Base-by-base conservation (phyloP, 2,113 vertebrate genomes). In the Barbus barbus region DNA sequence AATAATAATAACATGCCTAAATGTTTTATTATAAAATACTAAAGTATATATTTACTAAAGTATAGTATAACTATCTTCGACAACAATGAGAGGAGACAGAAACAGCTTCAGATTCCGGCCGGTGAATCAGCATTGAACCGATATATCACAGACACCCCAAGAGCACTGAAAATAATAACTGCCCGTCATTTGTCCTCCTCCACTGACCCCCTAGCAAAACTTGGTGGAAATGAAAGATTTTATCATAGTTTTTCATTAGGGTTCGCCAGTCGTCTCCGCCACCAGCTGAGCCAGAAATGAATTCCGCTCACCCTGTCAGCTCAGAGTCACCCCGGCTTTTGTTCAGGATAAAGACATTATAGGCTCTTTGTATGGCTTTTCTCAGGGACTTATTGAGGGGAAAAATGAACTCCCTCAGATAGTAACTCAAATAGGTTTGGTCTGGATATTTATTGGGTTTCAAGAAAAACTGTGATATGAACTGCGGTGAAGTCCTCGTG, bases 281-380 rank as follows among this genome's bases (percentile, higher is more conserved):
- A 93, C 93, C 94, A 94, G 93, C 93, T 90, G 94, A 91, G 94
- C 91, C 83, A 92, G 93, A 94, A 93, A 94, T 94, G 90, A 94
- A 94, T 93, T 94, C 90, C 87, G 89, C 88, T 89, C 85, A 91
- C 88, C 91, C 93, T 90, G 91, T 93, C 92, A 92, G 91, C 89
- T 87, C 80, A 78, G 86, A 93, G 88, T 92, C 90, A 92, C 89
- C 85, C 84, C 90, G 2, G 75, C 86, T 92, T 94, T 94, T 94
- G 93, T 94, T 91, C 90, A 46, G 69, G 87, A 91, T 93, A 92
- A 94, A 94, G 91, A 92, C 91, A 93, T 94, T 92, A 91, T 91
- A 91, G 85, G 81, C 87, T 92, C 93, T 93, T 93, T 93, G 91
- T 92, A 91, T 89, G 87, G 88, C 88, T 84, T 82, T 76, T 89